phyloP scores from a whole-genome alignment of 2,888 invertebrate genomes.

The Hyposoter dolosus region DNA sequence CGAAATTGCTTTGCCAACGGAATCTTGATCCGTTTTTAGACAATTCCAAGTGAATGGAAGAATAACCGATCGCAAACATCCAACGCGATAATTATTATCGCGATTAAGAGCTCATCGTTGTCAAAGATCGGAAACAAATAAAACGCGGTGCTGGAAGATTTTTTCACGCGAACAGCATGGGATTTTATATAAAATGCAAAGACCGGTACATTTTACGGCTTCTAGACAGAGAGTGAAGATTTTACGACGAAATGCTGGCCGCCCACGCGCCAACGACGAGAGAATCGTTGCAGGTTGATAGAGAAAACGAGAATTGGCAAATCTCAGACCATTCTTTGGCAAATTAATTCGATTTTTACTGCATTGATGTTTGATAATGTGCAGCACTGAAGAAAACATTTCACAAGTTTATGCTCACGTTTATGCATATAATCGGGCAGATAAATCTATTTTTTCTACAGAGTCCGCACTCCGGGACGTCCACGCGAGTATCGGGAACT shows the following conservation, averaged over 20 bases:
- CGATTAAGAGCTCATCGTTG: background rate
- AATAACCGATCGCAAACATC: no score
- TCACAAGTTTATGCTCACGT: slow-evolving; percentile 20
- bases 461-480: slow-evolving; percentile 1
- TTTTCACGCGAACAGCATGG: slow-evolving; percentile 33
- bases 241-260: slow-evolving; percentile 62
- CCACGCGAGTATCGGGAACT: slow-evolving; percentile 55
- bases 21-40: background rate
- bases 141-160: slow-evolving; percentile 30
- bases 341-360: slow-evolving; percentile 46
- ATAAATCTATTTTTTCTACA: slow-evolving; percentile 35
- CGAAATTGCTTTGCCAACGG: background rate
- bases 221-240: slow-evolving; percentile 54
- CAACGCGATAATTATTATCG: background rate
- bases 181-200: slow-evolving; percentile 1
- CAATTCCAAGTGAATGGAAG: background rate
- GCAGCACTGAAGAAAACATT: slow-evolving; percentile 40
- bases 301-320: slow-evolving; percentile 14
- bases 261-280: slow-evolving; percentile 50
- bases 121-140: background rate
- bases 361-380: slow-evolving; percentile 4
- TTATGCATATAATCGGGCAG: background rate
- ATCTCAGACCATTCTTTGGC: slow-evolving; percentile 28
- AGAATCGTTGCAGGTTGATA: background rate
- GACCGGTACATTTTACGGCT: slow-evolving; percentile 59